phyloP scores from a whole-genome alignment of 2,888 invertebrate genomes.

The Andrena camellia region DNA sequence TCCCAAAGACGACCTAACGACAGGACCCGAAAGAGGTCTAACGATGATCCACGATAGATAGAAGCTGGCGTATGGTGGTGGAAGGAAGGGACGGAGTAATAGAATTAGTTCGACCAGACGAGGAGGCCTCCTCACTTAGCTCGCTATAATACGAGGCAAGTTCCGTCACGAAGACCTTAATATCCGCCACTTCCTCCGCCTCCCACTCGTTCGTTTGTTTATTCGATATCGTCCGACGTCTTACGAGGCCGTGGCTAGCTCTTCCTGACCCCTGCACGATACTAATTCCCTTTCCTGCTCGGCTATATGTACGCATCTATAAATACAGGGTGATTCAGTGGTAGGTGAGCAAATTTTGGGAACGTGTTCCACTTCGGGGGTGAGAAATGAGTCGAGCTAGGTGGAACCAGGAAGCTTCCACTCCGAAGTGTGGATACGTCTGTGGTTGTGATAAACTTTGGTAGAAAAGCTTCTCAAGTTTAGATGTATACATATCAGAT shows the following conservation, averaged over 20 bases:
- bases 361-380: too few species aligned
- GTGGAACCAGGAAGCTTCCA: too few species aligned
- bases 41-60: constrained; percentile 53
- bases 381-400: too few species aligned
- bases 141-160: constrained; percentile 73
- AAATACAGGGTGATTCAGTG: not conserved
- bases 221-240: constrained; percentile 75
- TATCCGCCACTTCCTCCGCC: constrained; percentile 79
- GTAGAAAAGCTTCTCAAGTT: too few species aligned
- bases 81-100: constrained; percentile 72
- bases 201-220: constrained; percentile 78
- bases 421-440: too few species aligned
- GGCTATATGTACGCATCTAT: constrained; percentile 4
- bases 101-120: constrained; percentile 76
- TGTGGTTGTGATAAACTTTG: too few species aligned
- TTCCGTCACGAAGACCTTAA: constrained; percentile 78
- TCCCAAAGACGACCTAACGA: constrained; percentile 50
- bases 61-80: constrained; percentile 45
- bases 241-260: constrained; percentile 59
- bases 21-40: constrained; percentile 28
- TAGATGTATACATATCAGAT: too few species aligned
- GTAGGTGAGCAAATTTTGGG: not conserved
- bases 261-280: constrained; percentile 66
- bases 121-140: constrained; percentile 72
- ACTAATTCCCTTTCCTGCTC: constrained; percentile 59